Evolutionary conservation across 2,113 vertebrate genomes (phyloP), one percentile per base, ranked within the genome.

Genomic region (Heterocephalus glaber): DNA sequence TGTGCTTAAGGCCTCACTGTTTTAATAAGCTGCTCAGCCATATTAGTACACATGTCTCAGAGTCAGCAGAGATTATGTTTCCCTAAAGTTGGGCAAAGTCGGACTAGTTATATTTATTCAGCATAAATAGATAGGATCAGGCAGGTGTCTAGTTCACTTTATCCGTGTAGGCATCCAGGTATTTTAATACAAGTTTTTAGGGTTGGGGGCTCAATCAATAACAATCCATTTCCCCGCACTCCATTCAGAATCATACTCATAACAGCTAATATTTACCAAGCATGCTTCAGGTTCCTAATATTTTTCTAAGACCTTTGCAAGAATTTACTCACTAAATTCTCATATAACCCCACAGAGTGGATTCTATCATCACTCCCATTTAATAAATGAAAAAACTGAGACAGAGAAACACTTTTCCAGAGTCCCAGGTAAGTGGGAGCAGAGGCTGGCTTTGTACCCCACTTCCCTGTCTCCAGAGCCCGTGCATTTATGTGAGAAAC

Each of bases 291-390:
- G 1, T 77, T 92, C 22, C 26, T 7, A 20, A 14, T 41, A 63
- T 47, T 72, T 56, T 89, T 80, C 77, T 33, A 66, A 95, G 58
- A 80, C 1, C 24, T 58, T 70, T 38, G 17, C 13, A 47, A 35
- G 47, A 72, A 61, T 63, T 38, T 76, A 68, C 33, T 94, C 79
- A 77, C 82, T 84, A 81, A 28, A 30, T 68, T 90, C 86, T 92
- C 89, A 58, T 20, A 35, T 2, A 80, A 54, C 4, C 47, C 47
- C n/a, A 11, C 28, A 33, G 17, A 8, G 20, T 19, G 11, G 16
- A 0, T 70, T 52, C 80, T 76, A 38, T 49, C 41, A 79, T 65
- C 52, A n/a, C 20, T 35, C 16, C 26, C 63, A 56, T 52, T 83
- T 94, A 83, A 74, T 38, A 54, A 66, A 72, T 56, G 20, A 70